phyloP scores from a whole-genome alignment of 2,888 invertebrate genomes.

The Mongoloraphidia duomilia region DNA sequence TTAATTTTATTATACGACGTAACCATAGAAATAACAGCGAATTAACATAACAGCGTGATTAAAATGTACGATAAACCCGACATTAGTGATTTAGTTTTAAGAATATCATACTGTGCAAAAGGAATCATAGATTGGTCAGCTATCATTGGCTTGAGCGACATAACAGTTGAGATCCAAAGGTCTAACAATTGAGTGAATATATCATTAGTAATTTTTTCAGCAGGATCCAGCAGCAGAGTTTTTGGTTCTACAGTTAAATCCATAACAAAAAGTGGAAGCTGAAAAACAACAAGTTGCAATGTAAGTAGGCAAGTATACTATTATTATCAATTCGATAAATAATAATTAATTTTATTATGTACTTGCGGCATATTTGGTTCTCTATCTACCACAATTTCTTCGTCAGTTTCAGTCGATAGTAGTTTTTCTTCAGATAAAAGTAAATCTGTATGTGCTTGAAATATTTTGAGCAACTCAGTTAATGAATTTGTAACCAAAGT shows the following conservation, averaged over 20 bases:
- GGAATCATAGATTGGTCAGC: slow-evolving; percentile 53
- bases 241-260: slow-evolving; percentile 33
- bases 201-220: slow-evolving; percentile 39
- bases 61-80: no score
- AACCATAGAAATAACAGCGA: no score
- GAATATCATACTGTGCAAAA: slow-evolving; percentile 48
- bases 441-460: slow-evolving; percentile 37
- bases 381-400: slow-evolving; percentile 34
- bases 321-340: no score
- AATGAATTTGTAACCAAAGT: slow-evolving; percentile 48
- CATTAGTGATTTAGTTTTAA: no score
- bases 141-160: slow-evolving; percentile 54
- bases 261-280: slow-evolving; percentile 48
- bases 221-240: slow-evolving; percentile 39
- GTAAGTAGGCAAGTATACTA: no score
- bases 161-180: slow-evolving; percentile 52
- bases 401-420: slow-evolving; percentile 30
- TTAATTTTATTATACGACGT: no score
- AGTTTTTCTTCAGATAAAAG: slow-evolving; percentile 33
- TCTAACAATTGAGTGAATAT: slow-evolving; percentile 45
- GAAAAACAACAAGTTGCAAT: slow-evolving; percentile 21
- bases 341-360: no score
- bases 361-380: slow-evolving; percentile 28
- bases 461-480: slow-evolving; percentile 36
- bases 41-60: no score